Percentiles rank a stretch among this genome's conserved stretches.
Conservation (phyloP, 2,797 vertebrate species). For the Phataginus tricuspis region DNA sequence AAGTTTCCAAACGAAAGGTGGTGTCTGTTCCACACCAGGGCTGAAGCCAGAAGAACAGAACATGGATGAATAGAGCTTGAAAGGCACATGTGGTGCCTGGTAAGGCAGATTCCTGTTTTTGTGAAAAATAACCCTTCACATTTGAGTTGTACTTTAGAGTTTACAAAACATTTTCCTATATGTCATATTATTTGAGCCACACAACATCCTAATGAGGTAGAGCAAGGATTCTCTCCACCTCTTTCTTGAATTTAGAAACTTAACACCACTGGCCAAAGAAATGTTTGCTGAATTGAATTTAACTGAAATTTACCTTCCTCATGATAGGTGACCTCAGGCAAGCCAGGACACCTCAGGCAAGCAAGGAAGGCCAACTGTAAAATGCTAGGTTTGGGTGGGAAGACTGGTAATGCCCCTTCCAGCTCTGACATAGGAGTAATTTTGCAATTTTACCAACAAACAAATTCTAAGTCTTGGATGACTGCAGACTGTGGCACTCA, state of each 20-base stretch:
- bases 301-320: conserved; percentile 42
- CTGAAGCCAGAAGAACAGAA: conserved; percentile 3
- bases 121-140: conserved; percentile 15
- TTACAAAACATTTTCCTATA: conserved; percentile 46
- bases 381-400: not conserved
- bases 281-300: conserved; percentile 35
- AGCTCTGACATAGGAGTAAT: conserved; percentile 6
- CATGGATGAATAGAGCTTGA: conserved; percentile 42
- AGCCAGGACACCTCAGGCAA: not conserved
- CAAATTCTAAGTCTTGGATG: conserved; percentile 26
- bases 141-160: conserved; percentile 43
- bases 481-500: not conserved
- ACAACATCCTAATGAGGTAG: conserved; percentile 8
- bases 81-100: not conserved
- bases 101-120: conserved; percentile 54
- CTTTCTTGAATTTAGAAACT: conserved; percentile 50
- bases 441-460: conserved; percentile 37
- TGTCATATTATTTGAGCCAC: conserved; percentile 51
- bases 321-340: not conserved
- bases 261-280: conserved; percentile 9
- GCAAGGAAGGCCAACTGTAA: not conserved
- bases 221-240: conserved; percentile 27
- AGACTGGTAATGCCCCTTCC: conserved; percentile 4
- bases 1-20: conserved; percentile 18
- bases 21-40: not conserved